A percentile compares a stretch with the other conserved stretches of the same genome.
phyloP scores from a whole-genome alignment of 2,113 vertebrate species.

The Grantiella picta region DNA sequence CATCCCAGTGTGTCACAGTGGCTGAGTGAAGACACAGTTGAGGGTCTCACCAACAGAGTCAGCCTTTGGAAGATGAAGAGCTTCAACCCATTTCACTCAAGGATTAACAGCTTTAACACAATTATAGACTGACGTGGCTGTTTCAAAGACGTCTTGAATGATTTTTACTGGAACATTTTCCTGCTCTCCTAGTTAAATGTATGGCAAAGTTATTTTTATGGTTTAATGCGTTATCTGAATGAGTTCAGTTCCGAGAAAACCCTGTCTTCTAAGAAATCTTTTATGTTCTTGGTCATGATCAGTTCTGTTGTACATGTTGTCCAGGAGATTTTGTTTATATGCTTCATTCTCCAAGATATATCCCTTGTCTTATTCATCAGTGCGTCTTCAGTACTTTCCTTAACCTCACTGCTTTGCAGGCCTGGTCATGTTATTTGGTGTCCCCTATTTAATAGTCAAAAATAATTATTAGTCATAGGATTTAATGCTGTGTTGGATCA shows the following conservation, averaged over 20 bases:
- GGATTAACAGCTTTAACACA: background rate
- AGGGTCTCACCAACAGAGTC: background rate
- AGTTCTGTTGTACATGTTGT: background rate
- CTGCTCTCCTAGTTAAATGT: background rate
- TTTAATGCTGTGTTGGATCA: background rate
- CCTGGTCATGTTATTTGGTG: background rate
- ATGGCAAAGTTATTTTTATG: background rate
- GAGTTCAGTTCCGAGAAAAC: background rate
- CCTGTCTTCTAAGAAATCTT: background rate
- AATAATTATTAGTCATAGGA: background rate
- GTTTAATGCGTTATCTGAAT: background rate
- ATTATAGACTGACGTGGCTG: background rate
- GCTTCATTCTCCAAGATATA: background rate
- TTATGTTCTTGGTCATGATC: background rate
- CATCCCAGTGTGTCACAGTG: rapidly evolving
- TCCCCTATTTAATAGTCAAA: background rate
- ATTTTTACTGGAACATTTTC: background rate
- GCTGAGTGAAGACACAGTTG: background rate
- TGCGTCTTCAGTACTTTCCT: background rate
- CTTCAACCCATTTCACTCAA: background rate
- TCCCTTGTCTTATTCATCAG: background rate
- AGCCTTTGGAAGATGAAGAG: background rate
- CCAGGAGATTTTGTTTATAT: background rate
- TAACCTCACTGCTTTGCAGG: background rate
- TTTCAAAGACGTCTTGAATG: background rate